Base-by-base conservation (phyloP, 2,888 invertebrate genomes). In the Shargacucullia verbasci region DNA sequence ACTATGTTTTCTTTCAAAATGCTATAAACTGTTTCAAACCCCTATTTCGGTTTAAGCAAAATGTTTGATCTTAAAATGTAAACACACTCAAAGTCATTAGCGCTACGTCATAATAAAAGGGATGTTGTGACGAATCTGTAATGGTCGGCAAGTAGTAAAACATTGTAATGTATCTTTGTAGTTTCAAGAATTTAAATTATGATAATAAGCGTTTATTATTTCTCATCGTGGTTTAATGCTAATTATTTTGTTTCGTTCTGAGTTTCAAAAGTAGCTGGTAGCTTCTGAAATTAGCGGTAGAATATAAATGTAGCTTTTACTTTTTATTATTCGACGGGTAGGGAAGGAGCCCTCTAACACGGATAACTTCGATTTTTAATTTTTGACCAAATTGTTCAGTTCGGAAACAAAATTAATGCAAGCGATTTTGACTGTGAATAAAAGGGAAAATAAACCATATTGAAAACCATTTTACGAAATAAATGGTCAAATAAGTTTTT, bases 1-100 rank as follows among this genome's bases (percentile, higher is more conserved):
- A 79, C 61, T 65, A 41, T 75, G 81, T 84, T 85, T 82, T 79
- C 76, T 80, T 78, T 78, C 70, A 71, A 73, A 72, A 71, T 57
- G 70, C 72, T 54, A 67, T 79, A 69, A 77, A 76, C 53, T 61
- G 69, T 65, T 20, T 20, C 20, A 67, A 61, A 68, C 58, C 57
- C 61, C 70, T 68, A 73, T 78, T 77, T 71, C 63, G 70, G 63
- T 68, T 56, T 39, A 34, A 58, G 69, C 63, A 47, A 50, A 71
- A 61, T 76, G 76, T 77, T 76, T 77, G 72, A 74, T 76, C 59
- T 76, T 57, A 54, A 64, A 56, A 60, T 53, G 74, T 76, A 76
- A 76, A 72, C 76, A 76, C 50, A 57, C 58, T 59, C 62, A 59
- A 40, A 73, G 61, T 74, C 72, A 77, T 76, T 77, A 77, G 70